Evolutionary conservation across 2,797 vertebrate genomes (phyloP).

Genomic region (Clarias pachynema): DNA sequence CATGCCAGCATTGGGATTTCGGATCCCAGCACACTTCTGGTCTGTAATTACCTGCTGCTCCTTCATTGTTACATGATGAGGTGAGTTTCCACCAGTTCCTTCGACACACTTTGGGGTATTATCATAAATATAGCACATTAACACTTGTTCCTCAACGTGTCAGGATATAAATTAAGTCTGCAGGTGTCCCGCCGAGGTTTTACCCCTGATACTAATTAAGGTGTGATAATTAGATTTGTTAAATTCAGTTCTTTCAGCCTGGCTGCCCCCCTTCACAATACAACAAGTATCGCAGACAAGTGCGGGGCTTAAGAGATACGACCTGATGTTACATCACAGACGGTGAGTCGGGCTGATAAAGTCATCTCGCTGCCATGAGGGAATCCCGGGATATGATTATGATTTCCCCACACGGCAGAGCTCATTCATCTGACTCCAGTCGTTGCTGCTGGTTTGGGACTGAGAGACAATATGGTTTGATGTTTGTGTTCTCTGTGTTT

Average conservation of each 20-base stretch:
- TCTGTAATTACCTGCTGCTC: conserved; percentile 77
- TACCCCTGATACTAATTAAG: conserved; percentile 99
- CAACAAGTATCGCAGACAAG: conserved; percentile 79
- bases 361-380: conserved; percentile 65
- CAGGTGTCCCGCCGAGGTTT: conserved; percentile 97
- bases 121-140: conserved; percentile 99
- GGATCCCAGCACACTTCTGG: conserved; percentile 64
- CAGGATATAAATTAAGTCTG: conserved; percentile 99
- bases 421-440: conserved; percentile 79
- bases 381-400: conserved; percentile 75
- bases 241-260: conserved; percentile 86
- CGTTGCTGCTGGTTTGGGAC: conserved; percentile 68
- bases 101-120: conserved; percentile 85
- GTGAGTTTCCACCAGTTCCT: conserved; percentile 74
- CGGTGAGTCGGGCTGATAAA: conserved; percentile 70
- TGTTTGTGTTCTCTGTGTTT: conserved; percentile 74
- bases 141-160: conserved; percentile 98
- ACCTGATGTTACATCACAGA: conserved; percentile 67
- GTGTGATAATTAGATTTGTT: conserved; percentile 99
- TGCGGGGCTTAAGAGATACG: conserved; percentile 70
- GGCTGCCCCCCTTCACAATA: conserved; percentile 74
- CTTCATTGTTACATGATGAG: conserved; percentile 72
- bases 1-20: conserved; percentile 60
- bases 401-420: conserved; percentile 73
- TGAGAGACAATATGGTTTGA: conserved; percentile 73